phyloP scores from a whole-genome alignment of 2,888 invertebrate genomes.

The Apocheima hispidaria region DNA sequence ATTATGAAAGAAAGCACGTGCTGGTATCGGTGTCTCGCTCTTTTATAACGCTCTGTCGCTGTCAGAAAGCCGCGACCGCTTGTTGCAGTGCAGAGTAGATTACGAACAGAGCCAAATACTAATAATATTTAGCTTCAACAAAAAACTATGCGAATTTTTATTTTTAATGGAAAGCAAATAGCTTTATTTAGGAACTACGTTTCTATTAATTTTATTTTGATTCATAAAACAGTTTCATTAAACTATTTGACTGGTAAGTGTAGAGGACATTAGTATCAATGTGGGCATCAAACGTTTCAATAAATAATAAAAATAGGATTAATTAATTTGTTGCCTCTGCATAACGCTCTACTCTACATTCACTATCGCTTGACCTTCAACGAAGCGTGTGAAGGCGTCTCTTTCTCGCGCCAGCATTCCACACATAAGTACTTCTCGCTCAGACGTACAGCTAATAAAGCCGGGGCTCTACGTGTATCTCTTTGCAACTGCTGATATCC shows the following conservation, averaged over 20 bases:
- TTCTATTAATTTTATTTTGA: too few species aligned
- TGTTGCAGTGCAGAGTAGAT: conserved; percentile 43
- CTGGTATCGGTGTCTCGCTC: conserved; percentile 65
- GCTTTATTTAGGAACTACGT: too few species aligned
- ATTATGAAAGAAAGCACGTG: conserved; percentile 83
- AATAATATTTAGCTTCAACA: neutral
- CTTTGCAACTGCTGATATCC: conserved; percentile 72
- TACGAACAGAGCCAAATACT: neutral
- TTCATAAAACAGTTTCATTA: too few species aligned
- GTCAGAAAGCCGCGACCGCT: conserved; percentile 39
- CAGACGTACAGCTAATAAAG: conserved; percentile 58
- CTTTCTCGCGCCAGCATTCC: conserved; percentile 76
- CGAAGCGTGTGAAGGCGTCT: conserved; percentile 64
- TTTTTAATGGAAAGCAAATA: too few species aligned
- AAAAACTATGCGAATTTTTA: neutral
- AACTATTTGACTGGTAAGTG: too few species aligned
- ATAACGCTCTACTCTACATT: conserved; percentile 59
- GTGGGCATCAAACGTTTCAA: too few species aligned
- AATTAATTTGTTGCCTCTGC: conserved; percentile 23
- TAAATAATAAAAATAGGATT: neutral
- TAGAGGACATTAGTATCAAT: too few species aligned
- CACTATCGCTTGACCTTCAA: conserved; percentile 83
- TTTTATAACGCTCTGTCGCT: conserved; percentile 53
- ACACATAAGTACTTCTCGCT: conserved; percentile 68
- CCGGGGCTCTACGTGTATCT: conserved; percentile 64